Conservation (phyloP, 2,113 vertebrate species). For the Tor tambroides region DNA sequence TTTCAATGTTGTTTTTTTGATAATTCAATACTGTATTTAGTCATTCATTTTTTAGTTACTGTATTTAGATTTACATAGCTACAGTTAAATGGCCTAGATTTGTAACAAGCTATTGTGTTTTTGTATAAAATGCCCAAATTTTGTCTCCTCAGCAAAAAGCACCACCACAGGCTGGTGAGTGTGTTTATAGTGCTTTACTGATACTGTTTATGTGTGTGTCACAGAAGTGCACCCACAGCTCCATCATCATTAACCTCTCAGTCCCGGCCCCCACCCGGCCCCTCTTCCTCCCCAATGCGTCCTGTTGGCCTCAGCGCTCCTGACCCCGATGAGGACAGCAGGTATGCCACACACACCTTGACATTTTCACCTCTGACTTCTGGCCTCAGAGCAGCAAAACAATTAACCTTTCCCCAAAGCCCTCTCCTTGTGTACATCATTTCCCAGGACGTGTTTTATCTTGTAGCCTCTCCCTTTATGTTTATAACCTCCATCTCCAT, state of each 20-base stretch:
- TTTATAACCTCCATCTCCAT: slow-evolving; percentile 24
- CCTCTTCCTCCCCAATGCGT: slow-evolving; percentile 18
- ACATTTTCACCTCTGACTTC: slow-evolving; percentile 14
- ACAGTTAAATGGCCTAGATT: not conserved
- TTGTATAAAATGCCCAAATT: not conserved
- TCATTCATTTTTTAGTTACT: not conserved
- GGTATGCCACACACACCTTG: slow-evolving; percentile 63
- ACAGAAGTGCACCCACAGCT: slow-evolving; percentile 69
- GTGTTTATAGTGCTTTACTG: not conserved
- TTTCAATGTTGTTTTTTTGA: not conserved
- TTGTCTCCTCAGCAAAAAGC: not conserved
- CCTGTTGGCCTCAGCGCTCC: slow-evolving; percentile 22
- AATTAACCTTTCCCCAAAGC: slow-evolving; percentile 35
- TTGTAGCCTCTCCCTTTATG: slow-evolving; percentile 13
- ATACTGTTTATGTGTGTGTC: slow-evolving; percentile 35
- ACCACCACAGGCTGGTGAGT: not conserved
- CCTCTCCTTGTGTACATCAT: not conserved
- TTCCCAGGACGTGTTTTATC: slow-evolving; percentile 38
- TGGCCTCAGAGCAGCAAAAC: not conserved
- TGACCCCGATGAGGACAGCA: slow-evolving; percentile 57
- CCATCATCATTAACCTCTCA: slow-evolving; percentile 35
- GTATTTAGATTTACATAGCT: not conserved
- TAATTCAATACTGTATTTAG: not conserved
- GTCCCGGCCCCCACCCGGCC: not conserved
- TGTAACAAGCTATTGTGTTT: not conserved